Evolutionary conservation across 2,888 invertebrate genomes (phyloP).

Genomic region (Drosophila kuntzei): DNA sequence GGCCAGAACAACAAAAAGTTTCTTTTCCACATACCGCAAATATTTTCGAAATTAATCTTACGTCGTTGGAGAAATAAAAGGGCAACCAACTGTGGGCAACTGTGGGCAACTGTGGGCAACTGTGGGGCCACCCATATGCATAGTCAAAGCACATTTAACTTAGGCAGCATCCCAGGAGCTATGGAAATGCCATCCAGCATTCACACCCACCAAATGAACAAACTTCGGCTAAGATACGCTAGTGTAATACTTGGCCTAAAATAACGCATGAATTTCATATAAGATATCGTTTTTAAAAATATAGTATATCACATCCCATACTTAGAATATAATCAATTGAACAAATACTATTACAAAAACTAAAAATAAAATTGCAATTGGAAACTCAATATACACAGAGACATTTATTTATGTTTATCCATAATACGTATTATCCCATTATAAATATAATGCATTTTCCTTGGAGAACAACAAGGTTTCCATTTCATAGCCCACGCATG

Average conservation of each 20-base stretch:
- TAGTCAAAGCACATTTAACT: conserved; percentile 10
- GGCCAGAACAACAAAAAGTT: conserved; percentile 32
- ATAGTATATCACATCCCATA: too few species aligned
- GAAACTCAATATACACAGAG: not conserved
- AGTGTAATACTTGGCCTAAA: conserved; percentile 10
- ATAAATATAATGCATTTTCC: not conserved
- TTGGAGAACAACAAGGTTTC: not conserved
- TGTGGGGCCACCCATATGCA: not conserved
- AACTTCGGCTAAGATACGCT: conserved; percentile 13
- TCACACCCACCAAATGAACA: conserved; percentile 15
- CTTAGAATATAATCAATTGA: too few species aligned
- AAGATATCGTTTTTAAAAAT: not conserved
- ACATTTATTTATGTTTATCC: not conserved
- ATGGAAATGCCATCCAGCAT: conserved; percentile 24
- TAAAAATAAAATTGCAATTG: not conserved
- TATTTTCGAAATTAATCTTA: conserved; percentile 60
- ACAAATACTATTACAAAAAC: too few species aligned
- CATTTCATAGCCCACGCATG: not conserved
- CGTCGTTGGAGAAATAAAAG: conserved; percentile 27
- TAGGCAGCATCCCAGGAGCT: conserved; percentile 27
- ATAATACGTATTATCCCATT: not conserved
- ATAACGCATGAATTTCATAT: conserved; percentile 11
- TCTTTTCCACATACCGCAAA: conserved; percentile 55
- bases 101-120: too few species aligned
- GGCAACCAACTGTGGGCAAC: not conserved